A percentile compares a stretch with the other conserved stretches of the same genome.
Evolutionary conservation across 2,797 vertebrate species (phyloP).

Genomic region (Brachymystax lenok): DNA sequence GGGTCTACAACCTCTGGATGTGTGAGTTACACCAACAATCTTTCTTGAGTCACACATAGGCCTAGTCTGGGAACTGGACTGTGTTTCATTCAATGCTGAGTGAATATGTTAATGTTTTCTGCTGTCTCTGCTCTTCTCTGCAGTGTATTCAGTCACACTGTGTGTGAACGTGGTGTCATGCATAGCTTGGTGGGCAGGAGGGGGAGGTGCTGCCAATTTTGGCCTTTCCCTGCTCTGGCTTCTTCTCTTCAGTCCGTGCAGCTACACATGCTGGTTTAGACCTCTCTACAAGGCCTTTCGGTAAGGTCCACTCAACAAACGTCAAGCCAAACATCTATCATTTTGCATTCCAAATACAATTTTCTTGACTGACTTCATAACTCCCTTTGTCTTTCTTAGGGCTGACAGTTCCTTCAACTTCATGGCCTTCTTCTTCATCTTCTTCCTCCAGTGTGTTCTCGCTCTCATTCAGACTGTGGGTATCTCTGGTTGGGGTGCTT

Average conservation of each 20-base stretch:
- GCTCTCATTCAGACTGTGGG: slow-evolving; percentile 85
- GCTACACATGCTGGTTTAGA: slow-evolving; percentile 94
- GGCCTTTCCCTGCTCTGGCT: slow-evolving; percentile 92
- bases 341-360: background rate
- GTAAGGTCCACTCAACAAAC: slow-evolving; percentile 63
- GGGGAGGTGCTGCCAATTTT: slow-evolving; percentile 81
- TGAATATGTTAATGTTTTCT: background rate
- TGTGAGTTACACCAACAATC: slow-evolving; percentile 73
- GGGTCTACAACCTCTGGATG: slow-evolving; percentile 91
- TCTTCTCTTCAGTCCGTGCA: slow-evolving; percentile 89
- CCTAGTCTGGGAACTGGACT: too few species aligned
- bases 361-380: slow-evolving; percentile 20
- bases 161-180: slow-evolving; percentile 86
- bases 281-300: slow-evolving; percentile 95
- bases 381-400: slow-evolving; percentile 62
- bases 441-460: slow-evolving; percentile 87
- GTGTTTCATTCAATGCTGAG: background rate
- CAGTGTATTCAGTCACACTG: slow-evolving; percentile 90
- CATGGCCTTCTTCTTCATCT: slow-evolving; percentile 96
- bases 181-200: slow-evolving; percentile 92
- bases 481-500: slow-evolving; percentile 86
- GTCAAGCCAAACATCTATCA: background rate
- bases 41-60: too few species aligned
- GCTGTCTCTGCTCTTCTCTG: slow-evolving; percentile 3
- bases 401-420: slow-evolving; percentile 98